Conservation (phyloP, 2,888 invertebrate species). For the Parnassius orleans region DNA sequence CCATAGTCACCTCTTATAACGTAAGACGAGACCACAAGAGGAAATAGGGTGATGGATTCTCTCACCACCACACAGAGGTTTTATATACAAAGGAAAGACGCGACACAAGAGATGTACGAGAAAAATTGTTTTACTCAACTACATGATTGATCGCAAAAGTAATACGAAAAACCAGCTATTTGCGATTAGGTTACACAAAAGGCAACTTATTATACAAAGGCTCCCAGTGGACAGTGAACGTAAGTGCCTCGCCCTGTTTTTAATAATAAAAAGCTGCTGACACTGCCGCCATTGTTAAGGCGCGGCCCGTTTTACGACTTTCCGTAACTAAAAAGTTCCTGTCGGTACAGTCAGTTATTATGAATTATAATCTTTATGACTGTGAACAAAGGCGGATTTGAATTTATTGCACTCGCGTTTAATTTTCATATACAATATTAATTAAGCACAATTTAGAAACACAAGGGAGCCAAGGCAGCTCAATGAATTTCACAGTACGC, state of each 20-base stretch:
- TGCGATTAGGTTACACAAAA: constrained; percentile 30
- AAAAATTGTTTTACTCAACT: background rate
- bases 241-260: constrained; percentile 56
- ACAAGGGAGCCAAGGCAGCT: background rate
- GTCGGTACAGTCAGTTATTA: constrained; percentile 16
- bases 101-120: too few relatives aligned
- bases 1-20: too few relatives aligned
- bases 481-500: too few relatives aligned
- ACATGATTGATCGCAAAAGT: background rate
- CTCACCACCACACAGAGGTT: too few relatives aligned
- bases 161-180: constrained; percentile 9
- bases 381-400: constrained; percentile 9
- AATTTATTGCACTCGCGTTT: constrained; percentile 7
- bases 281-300: constrained; percentile 56
- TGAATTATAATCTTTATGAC: constrained; percentile 17
- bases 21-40: too few relatives aligned
- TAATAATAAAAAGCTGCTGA: constrained; percentile 32
- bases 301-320: constrained; percentile 28
- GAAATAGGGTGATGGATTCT: too few relatives aligned
- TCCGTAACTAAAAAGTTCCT: constrained; percentile 27
- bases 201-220: constrained; percentile 38
- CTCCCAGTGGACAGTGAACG: constrained; percentile 37
- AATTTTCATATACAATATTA: background rate
- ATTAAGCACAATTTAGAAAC: too few relatives aligned
- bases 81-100: too few relatives aligned